A percentile compares a stretch with the other conserved stretches of the same genome.
phyloP scores from a whole-genome alignment of 1,140 invertebrate species.

The Apolygus lucorum region DNA sequence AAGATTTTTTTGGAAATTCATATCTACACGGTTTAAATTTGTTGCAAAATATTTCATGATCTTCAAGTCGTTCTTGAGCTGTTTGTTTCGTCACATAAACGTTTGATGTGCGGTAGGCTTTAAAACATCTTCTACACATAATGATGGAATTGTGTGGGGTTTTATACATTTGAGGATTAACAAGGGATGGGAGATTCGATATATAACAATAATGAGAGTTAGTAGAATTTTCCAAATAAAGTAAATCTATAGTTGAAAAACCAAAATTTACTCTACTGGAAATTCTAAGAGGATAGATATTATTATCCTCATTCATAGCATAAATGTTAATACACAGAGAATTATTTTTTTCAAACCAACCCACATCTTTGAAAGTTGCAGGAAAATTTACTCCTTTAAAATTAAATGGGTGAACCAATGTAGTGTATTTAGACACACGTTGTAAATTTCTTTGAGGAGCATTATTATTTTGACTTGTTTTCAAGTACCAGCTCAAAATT shows the following conservation, averaged over 20 bases:
- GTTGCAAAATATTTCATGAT: background rate
- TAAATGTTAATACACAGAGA: background rate
- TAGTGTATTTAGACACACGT: too few relatives aligned
- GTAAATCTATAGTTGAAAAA: background rate
- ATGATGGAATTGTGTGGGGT: too few relatives aligned
- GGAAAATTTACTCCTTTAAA: background rate
- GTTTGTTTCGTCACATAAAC: background rate
- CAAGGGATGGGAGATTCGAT: too few relatives aligned
- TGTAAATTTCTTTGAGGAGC: too few relatives aligned
- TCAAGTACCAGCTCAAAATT: too few relatives aligned
- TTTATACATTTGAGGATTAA: too few relatives aligned
- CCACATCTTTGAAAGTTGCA: background rate
- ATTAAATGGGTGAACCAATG: background rate
- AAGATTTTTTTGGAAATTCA: background rate
- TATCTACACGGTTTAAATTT: too few relatives aligned
- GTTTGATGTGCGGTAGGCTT: background rate
- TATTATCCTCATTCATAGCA: background rate
- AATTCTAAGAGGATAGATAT: background rate
- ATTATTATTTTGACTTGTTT: too few relatives aligned
- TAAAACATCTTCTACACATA: too few relatives aligned
- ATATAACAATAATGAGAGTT: background rate
- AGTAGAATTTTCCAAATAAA: background rate
- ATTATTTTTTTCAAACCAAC: background rate
- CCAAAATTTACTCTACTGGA: background rate
- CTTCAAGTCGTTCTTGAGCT: background rate